Evolutionary conservation across 2,797 vertebrate genomes (phyloP).

Genomic region (Rhinatrema bivittatum): DNA sequence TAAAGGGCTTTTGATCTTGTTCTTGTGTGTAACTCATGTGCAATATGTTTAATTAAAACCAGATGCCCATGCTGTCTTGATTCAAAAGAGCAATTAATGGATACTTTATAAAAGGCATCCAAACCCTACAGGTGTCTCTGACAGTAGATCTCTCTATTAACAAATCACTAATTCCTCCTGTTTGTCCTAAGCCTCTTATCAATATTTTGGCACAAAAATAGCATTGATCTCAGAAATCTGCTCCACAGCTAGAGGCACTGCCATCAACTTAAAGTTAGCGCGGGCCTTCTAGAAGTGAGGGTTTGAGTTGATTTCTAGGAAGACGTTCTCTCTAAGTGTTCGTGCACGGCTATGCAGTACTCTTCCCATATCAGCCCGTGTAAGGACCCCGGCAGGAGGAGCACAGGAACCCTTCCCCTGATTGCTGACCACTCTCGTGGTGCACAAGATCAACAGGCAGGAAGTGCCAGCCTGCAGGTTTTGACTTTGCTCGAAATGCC

Average conservation of each 20-base stretch:
- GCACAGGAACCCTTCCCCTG: too few species aligned
- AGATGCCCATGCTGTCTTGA: conserved; percentile 19
- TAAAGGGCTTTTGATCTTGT: conserved; percentile 7
- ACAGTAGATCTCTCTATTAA: conserved; percentile 17
- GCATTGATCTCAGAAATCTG: conserved; percentile 23
- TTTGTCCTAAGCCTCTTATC: conserved; percentile 28
- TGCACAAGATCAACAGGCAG: too few species aligned
- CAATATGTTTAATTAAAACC: conserved; percentile 32
- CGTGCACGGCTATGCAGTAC: too few species aligned
- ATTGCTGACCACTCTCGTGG: too few species aligned
- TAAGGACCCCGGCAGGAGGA: too few species aligned
- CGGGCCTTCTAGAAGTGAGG: neutral
- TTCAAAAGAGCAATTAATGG: conserved; percentile 38
- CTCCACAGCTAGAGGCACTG: neutral
- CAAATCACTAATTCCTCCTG: conserved; percentile 33
- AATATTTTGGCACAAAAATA: conserved; percentile 18
- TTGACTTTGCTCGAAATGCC: too few species aligned
- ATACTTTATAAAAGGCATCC: conserved; percentile 20
- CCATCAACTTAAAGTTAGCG: conserved; percentile 12
- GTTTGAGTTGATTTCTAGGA: too few species aligned
- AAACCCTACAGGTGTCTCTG: conserved; percentile 28
- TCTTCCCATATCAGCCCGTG: too few species aligned
- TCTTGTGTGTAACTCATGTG: conserved; percentile 19
- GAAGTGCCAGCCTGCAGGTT: too few species aligned
- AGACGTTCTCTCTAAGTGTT: too few species aligned